phyloP scores from a whole-genome alignment of 2,888 invertebrate species.

The Drosophila vallismaia region DNA sequence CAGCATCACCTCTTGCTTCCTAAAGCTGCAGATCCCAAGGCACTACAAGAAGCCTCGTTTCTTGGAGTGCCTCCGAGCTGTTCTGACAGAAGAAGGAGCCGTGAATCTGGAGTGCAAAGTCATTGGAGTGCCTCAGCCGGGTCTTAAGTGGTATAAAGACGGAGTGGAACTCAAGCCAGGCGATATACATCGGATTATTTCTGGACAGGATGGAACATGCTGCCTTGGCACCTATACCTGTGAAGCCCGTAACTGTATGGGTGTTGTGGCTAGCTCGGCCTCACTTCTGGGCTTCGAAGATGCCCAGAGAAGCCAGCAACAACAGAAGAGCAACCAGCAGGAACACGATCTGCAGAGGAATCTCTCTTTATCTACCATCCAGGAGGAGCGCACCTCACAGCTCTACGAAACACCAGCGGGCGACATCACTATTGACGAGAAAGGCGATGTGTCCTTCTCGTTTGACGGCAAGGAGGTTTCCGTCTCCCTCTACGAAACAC shows the following conservation, averaged over 20 bases:
- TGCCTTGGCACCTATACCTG: slow-evolving; percentile 96
- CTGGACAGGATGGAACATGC: slow-evolving; percentile 95
- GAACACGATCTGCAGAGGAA: slow-evolving; percentile 87
- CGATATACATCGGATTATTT: slow-evolving; percentile 95
- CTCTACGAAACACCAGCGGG: slow-evolving; percentile 93
- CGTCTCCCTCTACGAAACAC: slow-evolving; percentile 95
- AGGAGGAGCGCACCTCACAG: slow-evolving; percentile 95
- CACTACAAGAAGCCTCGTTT: slow-evolving; percentile 95
- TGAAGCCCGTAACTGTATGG: slow-evolving; percentile 96
- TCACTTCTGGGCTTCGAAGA: slow-evolving; percentile 95
- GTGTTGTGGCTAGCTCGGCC: slow-evolving; percentile 93
- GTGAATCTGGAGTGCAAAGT: slow-evolving; percentile 97
- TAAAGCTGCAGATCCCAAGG: slow-evolving; percentile 92
- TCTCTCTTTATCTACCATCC: slow-evolving; percentile 94
- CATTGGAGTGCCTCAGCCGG: slow-evolving; percentile 94
- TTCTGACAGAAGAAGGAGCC: slow-evolving; percentile 93
- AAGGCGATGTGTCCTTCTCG: slow-evolving; percentile 94
- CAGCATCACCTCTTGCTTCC: slow-evolving; percentile 93
- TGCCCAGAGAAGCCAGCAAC: slow-evolving; percentile 86
- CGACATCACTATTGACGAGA: slow-evolving; percentile 90
- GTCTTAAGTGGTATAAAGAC: slow-evolving; percentile 96
- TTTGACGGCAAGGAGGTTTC: slow-evolving; percentile 96
- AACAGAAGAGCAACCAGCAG: slow-evolving; percentile 84
- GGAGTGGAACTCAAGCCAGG: slow-evolving; percentile 95
- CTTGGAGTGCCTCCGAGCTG: slow-evolving; percentile 92